phyloP scores from a whole-genome alignment of 2,113 vertebrate genomes.

The Ammodytes dubius region DNA sequence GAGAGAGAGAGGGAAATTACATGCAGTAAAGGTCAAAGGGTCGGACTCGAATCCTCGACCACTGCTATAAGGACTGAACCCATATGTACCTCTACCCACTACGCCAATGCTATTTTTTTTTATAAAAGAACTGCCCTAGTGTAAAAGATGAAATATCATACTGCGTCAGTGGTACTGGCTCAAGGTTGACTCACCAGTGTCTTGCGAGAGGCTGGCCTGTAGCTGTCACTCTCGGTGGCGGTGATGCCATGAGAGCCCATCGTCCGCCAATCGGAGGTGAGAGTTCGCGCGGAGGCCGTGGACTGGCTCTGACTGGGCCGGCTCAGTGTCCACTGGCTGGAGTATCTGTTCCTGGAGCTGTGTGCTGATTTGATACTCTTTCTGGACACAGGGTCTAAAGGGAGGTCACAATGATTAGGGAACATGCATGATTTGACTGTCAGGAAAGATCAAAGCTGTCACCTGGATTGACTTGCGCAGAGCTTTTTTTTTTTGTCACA shows the following conservation, averaged over 20 bases:
- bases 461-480: background rate
- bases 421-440: conserved; percentile 7
- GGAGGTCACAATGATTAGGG: conserved; percentile 37
- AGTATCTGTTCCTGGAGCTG: conserved; percentile 96
- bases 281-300: conserved; percentile 93
- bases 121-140: background rate
- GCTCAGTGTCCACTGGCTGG: conserved; percentile 98
- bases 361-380: conserved; percentile 97
- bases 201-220: conserved; percentile 98
- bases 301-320: conserved; percentile 92
- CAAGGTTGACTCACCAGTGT: conserved; percentile 87
- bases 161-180: background rate
- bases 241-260: conserved; percentile 98
- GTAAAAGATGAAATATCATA: background rate
- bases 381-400: conserved; percentile 93
- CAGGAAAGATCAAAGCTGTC: background rate
- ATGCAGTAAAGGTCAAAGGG: no score
- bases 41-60: no score
- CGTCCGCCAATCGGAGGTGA: conserved; percentile 97
- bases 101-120: background rate
- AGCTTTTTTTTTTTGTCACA: background rate
- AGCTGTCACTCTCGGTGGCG: conserved; percentile 98
- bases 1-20: no score
- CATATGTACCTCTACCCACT: no score
- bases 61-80: no score